Evolutionary conservation across 2,888 invertebrate genomes (phyloP).

Genomic region (Graphium colonna): DNA sequence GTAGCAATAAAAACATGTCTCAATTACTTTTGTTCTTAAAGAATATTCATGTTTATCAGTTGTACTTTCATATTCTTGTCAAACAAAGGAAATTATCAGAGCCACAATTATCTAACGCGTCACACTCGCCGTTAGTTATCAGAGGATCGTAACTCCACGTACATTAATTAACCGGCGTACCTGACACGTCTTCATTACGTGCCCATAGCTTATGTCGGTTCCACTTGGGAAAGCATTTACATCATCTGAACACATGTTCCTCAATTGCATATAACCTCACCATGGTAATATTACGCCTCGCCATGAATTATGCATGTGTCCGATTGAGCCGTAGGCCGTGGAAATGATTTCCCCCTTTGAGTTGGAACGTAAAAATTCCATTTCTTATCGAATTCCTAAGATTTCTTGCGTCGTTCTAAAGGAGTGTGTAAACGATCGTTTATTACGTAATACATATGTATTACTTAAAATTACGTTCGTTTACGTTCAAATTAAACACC

Average conservation of each 20-base stretch:
- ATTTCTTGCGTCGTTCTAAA: neutral
- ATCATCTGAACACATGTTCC: slow-evolving; percentile 1
- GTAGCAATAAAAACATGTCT: too few relatives aligned
- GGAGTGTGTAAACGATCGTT: too few relatives aligned
- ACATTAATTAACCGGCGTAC: neutral
- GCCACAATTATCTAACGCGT: neutral
- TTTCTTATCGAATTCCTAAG: slow-evolving; percentile 8
- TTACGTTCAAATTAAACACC: too few relatives aligned
- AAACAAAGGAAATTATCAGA: neutral
- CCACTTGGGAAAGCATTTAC: slow-evolving; percentile 12
- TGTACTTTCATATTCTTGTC: neutral
- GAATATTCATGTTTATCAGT: too few relatives aligned
- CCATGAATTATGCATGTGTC: slow-evolving; percentile 17
- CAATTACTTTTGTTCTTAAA: too few relatives aligned
- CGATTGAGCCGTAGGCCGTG: neutral
- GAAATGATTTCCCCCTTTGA: neutral
- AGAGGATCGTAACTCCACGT: neutral
- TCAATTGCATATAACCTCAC: slow-evolving; percentile 6
- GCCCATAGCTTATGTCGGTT: slow-evolving; percentile 2
- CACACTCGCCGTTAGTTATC: neutral
- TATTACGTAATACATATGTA: too few relatives aligned
- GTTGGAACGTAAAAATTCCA: neutral
- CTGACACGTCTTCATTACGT: slow-evolving; percentile 3
- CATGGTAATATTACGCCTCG: slow-evolving; percentile 5
- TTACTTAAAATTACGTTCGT: too few relatives aligned